Evolutionary conservation across 2,888 invertebrate species (phyloP).

Genomic region (Mythimna loreyi): DNA sequence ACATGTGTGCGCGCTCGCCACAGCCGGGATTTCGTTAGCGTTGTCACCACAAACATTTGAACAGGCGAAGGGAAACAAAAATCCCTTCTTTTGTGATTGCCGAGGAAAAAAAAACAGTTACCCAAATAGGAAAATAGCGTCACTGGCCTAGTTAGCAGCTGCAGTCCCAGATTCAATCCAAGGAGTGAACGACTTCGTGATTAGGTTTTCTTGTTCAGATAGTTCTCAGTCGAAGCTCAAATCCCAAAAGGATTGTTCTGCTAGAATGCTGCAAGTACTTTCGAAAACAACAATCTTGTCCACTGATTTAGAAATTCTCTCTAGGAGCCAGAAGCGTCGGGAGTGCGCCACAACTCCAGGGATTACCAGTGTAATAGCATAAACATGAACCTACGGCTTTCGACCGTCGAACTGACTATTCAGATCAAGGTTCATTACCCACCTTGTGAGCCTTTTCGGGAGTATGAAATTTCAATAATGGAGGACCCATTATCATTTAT

Average conservation of each 20-base stretch:
- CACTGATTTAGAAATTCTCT: conserved; percentile 9
- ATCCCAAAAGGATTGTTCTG: conserved; percentile 5
- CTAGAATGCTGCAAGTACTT: conserved; percentile 30
- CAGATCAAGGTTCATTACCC: conserved; percentile 60
- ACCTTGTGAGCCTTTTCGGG: conserved; percentile 50
- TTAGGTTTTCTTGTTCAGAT: conserved; percentile 9
- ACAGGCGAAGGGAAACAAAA: conserved; percentile 60
- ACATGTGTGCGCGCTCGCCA: conserved; percentile 63
- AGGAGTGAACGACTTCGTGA: conserved; percentile 1
- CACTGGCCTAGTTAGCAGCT: conserved; percentile 6
- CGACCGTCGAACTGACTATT: conserved; percentile 38
- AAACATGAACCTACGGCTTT: conserved; percentile 35
- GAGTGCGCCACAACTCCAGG: conserved; percentile 6
- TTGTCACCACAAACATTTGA: conserved; percentile 70
- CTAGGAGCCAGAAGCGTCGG: neutral
- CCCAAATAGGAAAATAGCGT: conserved; percentile 22
- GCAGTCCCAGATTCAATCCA: conserved; percentile 2
- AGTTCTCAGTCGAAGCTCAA: conserved; percentile 1
- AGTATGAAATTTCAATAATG: conserved; percentile 65
- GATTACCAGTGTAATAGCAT: conserved; percentile 36
- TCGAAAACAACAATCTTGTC: too few relatives aligned
- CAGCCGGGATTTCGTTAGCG: conserved; percentile 66
- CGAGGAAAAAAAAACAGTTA: conserved; percentile 57
- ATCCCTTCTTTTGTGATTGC: conserved; percentile 53
- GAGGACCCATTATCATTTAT: conserved; percentile 58